Evolutionary conservation across 2,113 vertebrate genomes (phyloP).

Genomic region (Thermophis baileyi): DNA sequence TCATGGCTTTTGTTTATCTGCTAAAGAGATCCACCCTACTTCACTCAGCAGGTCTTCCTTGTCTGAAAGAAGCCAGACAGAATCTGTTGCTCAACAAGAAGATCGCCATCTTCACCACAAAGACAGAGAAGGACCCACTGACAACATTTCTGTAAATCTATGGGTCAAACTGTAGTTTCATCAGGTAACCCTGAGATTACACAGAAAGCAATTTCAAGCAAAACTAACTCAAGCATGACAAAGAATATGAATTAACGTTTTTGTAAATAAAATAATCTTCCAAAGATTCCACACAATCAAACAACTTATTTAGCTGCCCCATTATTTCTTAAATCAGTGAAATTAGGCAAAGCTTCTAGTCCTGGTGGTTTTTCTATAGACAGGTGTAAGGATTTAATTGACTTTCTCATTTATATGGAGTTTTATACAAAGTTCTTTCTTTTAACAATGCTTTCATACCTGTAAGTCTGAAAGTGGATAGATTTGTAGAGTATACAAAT

Average conservation of each 20-base stretch:
- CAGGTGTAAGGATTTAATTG: neutral
- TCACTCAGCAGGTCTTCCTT: neutral
- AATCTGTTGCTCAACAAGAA: neutral
- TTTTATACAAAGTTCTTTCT: neutral
- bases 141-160: neutral
- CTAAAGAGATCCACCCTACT: neutral
- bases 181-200: neutral
- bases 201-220: slow-evolving; percentile 8
- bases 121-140: accelerated
- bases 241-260: neutral
- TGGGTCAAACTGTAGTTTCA: neutral
- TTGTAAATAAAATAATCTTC: neutral
- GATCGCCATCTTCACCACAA: accelerated
- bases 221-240: neutral
- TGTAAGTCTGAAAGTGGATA: neutral
- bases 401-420: neutral
- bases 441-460: neutral
- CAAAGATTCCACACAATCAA: neutral
- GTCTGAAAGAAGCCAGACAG: neutral
- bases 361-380: neutral
- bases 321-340: neutral
- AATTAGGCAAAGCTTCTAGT: neutral
- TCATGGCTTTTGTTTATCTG: neutral
- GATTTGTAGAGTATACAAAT: neutral
- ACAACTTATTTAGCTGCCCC: neutral